phyloP scores from a whole-genome alignment of 2,113 vertebrate species.

The Regulus satrapa region DNA sequence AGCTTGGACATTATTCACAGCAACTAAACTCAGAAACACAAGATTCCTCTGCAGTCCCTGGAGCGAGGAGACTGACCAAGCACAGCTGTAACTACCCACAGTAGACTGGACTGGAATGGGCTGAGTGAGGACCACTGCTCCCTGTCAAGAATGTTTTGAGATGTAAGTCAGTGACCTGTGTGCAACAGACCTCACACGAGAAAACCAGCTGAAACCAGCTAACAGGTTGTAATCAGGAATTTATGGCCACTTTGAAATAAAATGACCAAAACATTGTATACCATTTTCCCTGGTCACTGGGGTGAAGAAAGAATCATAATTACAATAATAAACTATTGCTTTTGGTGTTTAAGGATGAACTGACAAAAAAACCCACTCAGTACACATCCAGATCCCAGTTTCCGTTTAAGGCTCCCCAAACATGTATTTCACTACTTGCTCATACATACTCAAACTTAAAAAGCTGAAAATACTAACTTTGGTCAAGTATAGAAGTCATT shows the following conservation, averaged over 20 bases:
- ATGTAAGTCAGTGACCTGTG: background rate
- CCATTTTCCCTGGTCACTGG: background rate
- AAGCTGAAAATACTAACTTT: background rate
- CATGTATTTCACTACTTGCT: background rate
- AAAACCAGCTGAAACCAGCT: background rate
- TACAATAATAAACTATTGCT: background rate
- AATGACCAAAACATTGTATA: background rate
- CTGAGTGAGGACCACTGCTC: background rate
- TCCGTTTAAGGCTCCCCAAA: background rate
- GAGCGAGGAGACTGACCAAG: background rate
- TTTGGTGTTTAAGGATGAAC: background rate
- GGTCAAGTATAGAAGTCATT: background rate
- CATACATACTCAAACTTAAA: background rate
- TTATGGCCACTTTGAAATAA: background rate
- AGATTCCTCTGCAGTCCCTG: background rate
- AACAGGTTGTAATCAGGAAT: background rate
- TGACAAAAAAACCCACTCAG: accelerated
- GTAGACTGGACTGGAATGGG: background rate
- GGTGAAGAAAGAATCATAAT: background rate
- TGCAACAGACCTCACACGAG: background rate
- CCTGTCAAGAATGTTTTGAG: background rate
- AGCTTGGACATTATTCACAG: background rate
- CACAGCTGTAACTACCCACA: accelerated
- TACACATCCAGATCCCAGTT: background rate
- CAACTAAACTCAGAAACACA: background rate